phyloP scores from a whole-genome alignment of 2,797 vertebrate genomes.

The Brotula barbata region DNA sequence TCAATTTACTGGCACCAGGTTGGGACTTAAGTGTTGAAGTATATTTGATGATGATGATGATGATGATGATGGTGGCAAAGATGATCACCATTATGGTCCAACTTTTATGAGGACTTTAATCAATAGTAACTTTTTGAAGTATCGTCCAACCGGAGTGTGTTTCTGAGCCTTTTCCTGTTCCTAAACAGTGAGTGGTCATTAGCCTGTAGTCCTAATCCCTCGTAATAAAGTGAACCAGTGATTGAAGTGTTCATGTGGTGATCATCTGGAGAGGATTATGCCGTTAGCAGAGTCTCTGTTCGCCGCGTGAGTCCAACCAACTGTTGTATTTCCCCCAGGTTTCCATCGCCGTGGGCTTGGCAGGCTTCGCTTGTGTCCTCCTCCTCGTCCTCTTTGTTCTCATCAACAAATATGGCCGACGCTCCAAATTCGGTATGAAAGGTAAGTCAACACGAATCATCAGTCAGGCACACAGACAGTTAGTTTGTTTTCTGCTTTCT shows the following conservation, averaged over 20 bases:
- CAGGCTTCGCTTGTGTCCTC: constrained; percentile 93
- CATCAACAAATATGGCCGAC: constrained; percentile 98
- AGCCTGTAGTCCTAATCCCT: constrained; percentile 22
- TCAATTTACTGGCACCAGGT: too few species aligned
- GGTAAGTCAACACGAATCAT: constrained; percentile 78
- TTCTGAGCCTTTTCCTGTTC: constrained; percentile 27
- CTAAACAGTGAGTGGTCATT: constrained; percentile 22
- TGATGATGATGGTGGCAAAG: too few species aligned
- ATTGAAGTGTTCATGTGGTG: constrained; percentile 28
- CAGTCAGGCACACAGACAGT: constrained; percentile 22
- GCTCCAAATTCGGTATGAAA: constrained; percentile 99
- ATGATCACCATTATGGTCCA: too few species aligned
- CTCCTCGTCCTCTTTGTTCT: constrained; percentile 95
- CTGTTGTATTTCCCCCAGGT: constrained; percentile 77
- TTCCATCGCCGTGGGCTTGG: constrained; percentile 93
- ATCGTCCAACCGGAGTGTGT: constrained; percentile 25
- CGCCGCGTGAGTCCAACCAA: constrained; percentile 35
- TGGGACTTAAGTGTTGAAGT: too few species aligned
- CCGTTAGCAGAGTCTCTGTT: constrained; percentile 19
- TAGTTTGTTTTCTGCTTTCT: constrained; percentile 49
- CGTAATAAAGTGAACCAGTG: constrained; percentile 30
- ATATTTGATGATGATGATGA: too few species aligned
- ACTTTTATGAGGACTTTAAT: too few species aligned
- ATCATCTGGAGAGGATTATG: constrained; percentile 30
- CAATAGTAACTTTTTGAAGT: too few species aligned